Evolutionary conservation across 2,113 vertebrate genomes (phyloP).

Genomic region (Sylvia atricapilla): DNA sequence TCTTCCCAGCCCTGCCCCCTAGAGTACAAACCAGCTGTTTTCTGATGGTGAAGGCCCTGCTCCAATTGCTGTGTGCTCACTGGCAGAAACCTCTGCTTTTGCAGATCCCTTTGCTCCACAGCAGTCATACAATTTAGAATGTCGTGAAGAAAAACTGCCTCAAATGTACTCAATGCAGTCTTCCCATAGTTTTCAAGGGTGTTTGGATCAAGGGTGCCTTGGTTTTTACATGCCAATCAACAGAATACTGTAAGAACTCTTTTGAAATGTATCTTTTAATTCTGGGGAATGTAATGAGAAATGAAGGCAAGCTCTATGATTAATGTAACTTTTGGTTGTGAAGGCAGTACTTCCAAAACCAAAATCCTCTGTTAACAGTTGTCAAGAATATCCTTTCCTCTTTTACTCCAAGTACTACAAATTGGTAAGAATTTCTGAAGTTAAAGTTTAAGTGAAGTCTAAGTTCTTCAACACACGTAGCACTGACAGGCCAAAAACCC

Average conservation of each 20-base stretch:
- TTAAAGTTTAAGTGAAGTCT: not conserved
- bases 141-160: not conserved
- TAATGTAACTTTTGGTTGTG: not conserved
- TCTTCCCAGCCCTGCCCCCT: not conserved
- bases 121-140: not conserved
- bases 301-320: not conserved
- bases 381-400: not conserved
- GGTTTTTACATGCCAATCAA: not conserved
- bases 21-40: not conserved
- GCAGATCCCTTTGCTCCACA: not conserved
- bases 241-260: not conserved
- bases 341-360: not conserved
- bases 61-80: rapidly evolving
- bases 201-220: not conserved
- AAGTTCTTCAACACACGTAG: not conserved
- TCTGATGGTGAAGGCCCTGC: not conserved
- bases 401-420: not conserved
- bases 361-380: not conserved
- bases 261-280: not conserved
- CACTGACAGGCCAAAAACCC: not conserved
- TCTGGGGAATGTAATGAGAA: not conserved
- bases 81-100: not conserved
- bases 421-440: not conserved
- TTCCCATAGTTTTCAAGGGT: not conserved
- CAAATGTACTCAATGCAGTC: not conserved